Percentiles rank a stretch among this genome's conserved stretches.
phyloP scores from a whole-genome alignment of 1,140 invertebrate genomes.

The Pogonognathellus flavescens region DNA sequence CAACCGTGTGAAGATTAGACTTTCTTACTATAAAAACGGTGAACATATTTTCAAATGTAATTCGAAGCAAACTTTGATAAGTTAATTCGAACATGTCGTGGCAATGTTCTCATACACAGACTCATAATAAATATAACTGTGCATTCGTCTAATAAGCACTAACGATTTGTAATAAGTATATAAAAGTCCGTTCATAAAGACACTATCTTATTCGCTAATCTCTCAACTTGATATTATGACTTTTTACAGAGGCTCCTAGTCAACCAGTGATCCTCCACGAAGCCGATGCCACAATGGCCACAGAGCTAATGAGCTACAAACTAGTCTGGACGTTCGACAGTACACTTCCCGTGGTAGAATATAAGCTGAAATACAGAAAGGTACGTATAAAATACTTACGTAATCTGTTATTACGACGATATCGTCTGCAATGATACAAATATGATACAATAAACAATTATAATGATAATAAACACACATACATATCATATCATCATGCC shows the following conservation, averaged over 20 bases:
- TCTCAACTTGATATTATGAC: neutral
- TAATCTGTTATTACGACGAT: neutral
- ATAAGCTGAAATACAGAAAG: conserved; percentile 61
- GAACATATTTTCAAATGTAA: too few species aligned
- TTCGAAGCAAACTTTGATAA: too few species aligned
- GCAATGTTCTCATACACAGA: too few species aligned
- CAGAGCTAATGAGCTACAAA: conserved; percentile 54
- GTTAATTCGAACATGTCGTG: too few species aligned
- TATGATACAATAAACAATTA: conserved; percentile 4
- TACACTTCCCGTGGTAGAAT: conserved; percentile 55
- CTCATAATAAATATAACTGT: too few species aligned
- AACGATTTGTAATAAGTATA: too few species aligned
- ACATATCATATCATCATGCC: too few species aligned
- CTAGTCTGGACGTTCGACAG: conserved; percentile 64
- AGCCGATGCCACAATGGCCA: conserved; percentile 13
- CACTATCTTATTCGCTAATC: conserved; percentile 5
- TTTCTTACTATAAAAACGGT: too few species aligned
- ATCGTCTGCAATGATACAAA: neutral
- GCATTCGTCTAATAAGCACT: too few species aligned
- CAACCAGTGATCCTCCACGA: conserved; percentile 59
- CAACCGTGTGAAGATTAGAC: too few species aligned
- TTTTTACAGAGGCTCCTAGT: conserved; percentile 62
- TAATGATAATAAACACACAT: neutral
- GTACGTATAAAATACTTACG: conserved; percentile 37
- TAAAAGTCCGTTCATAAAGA: too few species aligned